Evolutionary conservation across 2,113 vertebrate genomes (phyloP), one percentile per base, ranked within the genome.

Genomic region (Catagonus wagneri): DNA sequence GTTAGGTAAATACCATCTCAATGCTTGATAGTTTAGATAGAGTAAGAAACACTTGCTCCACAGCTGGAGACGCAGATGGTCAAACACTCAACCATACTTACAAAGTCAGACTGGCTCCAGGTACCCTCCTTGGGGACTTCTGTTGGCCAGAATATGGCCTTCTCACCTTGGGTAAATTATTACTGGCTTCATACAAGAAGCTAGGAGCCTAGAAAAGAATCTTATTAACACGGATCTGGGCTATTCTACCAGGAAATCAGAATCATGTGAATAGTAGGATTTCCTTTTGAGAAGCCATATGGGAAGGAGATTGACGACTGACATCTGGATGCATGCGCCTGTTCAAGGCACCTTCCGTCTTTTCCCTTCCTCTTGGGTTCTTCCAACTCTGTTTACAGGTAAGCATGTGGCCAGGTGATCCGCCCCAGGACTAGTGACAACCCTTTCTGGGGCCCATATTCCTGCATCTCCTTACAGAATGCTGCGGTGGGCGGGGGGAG

Each of bases 221-320:
- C 90, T 96, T 60, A 83, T 83, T 84, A 79, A 80, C 92, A 92
- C 23, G 89, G 85, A 87, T 19, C 25, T 29, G 7, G 74, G 93
- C 65, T 68, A 36, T 52, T 74, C 83, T 11, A 19, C 78, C 83
- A 89, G 89, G 94, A 90, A 71, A 84, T 84, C 34, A 56, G 88
- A 44, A 69, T 78, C 52, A 63, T 88, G 68, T 81, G 88, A 93
- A 60, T 75, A 74, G 86, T 20, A 78, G 83, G 36, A 34, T 60
- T 91, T 94, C 89, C 83, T 92, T 65, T 54, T 36, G 83, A 83
- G 69, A 96, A 91, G 72, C 44, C 85, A 52, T 7, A 6, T 54
- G 84, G 87, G 78, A 68, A 84, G 80, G 74, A 25, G 65, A n/a
- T 54, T 20, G 60, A 68, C 44, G 65, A 74, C 27, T 83, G 87